Evolutionary conservation across 1,140 invertebrate species (phyloP).

Genomic region (Saccostrea cuccullata): DNA sequence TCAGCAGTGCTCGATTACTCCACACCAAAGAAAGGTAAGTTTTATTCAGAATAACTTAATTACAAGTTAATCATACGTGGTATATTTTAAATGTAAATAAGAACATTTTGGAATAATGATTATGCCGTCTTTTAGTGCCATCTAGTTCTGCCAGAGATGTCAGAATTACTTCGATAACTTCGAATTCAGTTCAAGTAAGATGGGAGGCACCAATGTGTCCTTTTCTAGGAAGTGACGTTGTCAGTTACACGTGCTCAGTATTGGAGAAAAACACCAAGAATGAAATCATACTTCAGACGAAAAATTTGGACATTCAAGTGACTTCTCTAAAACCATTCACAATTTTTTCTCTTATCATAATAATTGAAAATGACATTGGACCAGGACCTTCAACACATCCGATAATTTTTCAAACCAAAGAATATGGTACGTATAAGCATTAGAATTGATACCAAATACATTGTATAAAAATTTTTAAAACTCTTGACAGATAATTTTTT

Average conservation of each 20-base stretch:
- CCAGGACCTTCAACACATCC: not conserved
- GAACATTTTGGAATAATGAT: no score
- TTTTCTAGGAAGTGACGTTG: not conserved
- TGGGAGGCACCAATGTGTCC: not conserved
- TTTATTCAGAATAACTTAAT: not conserved
- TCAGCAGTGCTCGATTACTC: not conserved
- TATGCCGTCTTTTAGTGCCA: not conserved
- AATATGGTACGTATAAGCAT: not conserved
- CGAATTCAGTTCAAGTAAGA: not conserved
- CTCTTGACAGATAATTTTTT: no score
- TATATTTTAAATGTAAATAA: not conserved
- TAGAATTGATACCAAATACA: not conserved
- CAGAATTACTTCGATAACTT: not conserved
- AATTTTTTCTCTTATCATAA: not conserved
- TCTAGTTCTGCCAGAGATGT: not conserved
- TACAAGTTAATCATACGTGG: not conserved
- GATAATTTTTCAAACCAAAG: not conserved
- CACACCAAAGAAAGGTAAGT: not conserved
- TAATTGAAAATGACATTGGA: constrained; percentile 4
- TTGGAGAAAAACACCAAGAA: not conserved
- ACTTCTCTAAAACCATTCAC: not conserved
- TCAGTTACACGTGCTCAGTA: not conserved
- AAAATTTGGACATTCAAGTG: not conserved
- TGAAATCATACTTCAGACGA: not conserved
- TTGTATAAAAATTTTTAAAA: not conserved